Base-by-base conservation (phyloP, 2,113 vertebrate species). In the Rhea americana region DNA sequence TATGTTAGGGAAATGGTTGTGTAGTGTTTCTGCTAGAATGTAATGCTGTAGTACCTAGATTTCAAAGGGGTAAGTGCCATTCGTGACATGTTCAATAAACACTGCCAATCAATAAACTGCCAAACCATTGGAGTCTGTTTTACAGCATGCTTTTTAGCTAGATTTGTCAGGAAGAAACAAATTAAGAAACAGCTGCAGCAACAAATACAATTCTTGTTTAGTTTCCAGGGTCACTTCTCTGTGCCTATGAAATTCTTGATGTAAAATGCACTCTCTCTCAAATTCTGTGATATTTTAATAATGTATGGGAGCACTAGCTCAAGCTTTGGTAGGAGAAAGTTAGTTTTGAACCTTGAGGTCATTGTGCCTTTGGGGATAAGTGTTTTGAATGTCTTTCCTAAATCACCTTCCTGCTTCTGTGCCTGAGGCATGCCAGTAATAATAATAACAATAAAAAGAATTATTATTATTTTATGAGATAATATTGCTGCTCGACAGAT, bases 401-500 rank as follows among this genome's bases (percentile, higher is more conserved):
- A 66, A 55, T 95, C 63, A 87, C 86, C 78, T 85, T 87, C n/a
- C 82, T 86, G 65, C 80, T 90, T 59, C 93, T 92, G 4, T 92
- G 85, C 82, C 35, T 86, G 83, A 79, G 94, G 81, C 83, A 91
- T 87, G 78, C 66, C 83, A 87, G 55, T 85, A 92, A 93, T 77
- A 35, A 35, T 35, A 35, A 35, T 35, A 35, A 35, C 32, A 90
- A 82, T 94, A 94, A 95, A 47, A 68, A 70, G 74, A 84, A 62
- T 25, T 71, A 93, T 95, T 91, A 94, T n/a, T 89, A 87, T 95
- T 95, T 95, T 62, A 96, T 94, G 91, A 95, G 89, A 43, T n/a
- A 82, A 37, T 75, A 58, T 76, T 94, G 59, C 90, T 88, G 79
- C 72, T 81, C 93, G 89, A 76, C 90, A 63, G 19, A 45, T 92